Evolutionary conservation across 1,140 invertebrate species (phyloP).

Genomic region (Musca vetustissima): DNA sequence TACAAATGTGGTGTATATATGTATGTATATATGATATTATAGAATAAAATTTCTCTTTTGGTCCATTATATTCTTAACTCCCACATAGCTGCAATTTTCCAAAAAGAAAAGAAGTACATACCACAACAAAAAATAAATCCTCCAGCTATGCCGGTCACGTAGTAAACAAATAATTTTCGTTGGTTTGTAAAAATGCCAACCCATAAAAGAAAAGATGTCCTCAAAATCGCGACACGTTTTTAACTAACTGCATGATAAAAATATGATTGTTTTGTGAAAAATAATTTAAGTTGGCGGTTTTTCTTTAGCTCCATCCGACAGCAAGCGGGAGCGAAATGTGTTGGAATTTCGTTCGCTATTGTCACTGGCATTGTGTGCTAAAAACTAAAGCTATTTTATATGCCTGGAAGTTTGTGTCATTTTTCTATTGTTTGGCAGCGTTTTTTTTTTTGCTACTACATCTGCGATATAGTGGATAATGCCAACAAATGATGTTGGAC

Average conservation of each 20-base stretch:
- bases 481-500: too few species aligned
- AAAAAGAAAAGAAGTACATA: too few species aligned
- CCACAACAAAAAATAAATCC: not conserved
- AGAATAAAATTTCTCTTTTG: not conserved
- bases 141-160: constrained; percentile 3
- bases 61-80: not conserved
- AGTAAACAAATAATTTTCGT: constrained; percentile 23
- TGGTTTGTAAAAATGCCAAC: constrained; percentile 11
- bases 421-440: too few species aligned
- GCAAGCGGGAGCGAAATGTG: too few species aligned
- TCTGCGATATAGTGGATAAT: too few species aligned
- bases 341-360: too few species aligned
- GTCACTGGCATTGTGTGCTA: too few species aligned
- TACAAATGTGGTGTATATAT: not conserved
- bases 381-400: too few species aligned
- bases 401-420: too few species aligned
- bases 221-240: constrained; percentile 24
- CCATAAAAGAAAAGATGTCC: constrained; percentile 1
- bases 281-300: too few species aligned
- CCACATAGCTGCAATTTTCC: not conserved
- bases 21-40: not conserved
- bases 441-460: too few species aligned
- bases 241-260: not conserved
- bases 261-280: not conserved
- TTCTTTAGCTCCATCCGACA: too few species aligned